Conservation (phyloP, 2,888 invertebrate genomes). For the Watsonalla cultraria region DNA sequence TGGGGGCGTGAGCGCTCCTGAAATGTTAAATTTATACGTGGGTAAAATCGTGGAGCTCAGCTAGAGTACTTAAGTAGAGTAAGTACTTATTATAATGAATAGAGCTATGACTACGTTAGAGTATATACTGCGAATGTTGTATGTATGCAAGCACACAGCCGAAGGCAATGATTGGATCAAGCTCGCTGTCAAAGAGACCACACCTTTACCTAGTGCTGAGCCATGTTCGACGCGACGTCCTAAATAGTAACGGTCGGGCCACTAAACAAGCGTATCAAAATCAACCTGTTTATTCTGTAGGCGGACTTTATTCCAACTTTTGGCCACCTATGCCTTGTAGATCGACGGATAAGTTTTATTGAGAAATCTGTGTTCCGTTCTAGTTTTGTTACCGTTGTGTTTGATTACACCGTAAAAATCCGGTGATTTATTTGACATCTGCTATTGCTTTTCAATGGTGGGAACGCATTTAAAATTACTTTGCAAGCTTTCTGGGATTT, state of each 20-base stretch:
- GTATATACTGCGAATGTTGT: no score
- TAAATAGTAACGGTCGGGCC: conserved; percentile 18
- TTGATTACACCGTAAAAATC: not conserved
- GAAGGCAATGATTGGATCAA: not conserved
- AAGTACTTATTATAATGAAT: no score
- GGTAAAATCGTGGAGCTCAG: no score
- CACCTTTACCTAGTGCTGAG: conserved; percentile 13
- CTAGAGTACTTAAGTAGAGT: no score
- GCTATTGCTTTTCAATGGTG: not conserved
- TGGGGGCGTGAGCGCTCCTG: no score
- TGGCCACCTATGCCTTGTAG: not conserved
- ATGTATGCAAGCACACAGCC: not conserved
- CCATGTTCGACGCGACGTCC: conserved; percentile 24
- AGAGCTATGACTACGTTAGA: no score
- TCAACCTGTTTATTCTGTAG: not conserved
- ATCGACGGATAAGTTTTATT: not conserved
- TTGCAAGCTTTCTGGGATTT: not conserved
- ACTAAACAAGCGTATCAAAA: not conserved
- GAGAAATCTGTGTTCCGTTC: not conserved
- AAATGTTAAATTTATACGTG: no score
- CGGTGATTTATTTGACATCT: not conserved
- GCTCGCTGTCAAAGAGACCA: conserved; percentile 5
- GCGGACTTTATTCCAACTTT: not conserved
- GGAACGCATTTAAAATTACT: not conserved
- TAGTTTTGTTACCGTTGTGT: not conserved